Percentiles rank a stretch among this genome's conserved stretches.
Conservation (phyloP, 2,113 vertebrate genomes). For the Aviceda subcristata region DNA sequence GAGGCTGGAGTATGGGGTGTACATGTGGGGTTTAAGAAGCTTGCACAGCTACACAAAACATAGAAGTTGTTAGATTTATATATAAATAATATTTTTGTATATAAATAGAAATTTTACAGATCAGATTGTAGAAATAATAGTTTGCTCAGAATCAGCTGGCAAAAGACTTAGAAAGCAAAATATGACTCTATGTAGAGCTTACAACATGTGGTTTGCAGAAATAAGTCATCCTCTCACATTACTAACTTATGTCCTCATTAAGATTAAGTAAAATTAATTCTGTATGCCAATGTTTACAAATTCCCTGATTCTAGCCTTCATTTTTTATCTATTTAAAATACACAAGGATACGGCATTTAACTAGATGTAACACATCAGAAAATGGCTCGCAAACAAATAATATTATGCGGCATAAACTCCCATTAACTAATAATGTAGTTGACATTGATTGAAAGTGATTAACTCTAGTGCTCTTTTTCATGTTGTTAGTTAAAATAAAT, state of each 20-base stretch:
- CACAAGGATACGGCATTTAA: conserved; percentile 73
- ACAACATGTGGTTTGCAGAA: not conserved
- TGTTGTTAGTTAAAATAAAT: conserved; percentile 80
- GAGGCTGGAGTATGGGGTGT: not conserved
- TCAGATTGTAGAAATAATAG: not conserved
- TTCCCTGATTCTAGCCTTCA: conserved; percentile 64
- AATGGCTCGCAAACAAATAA: conserved; percentile 75
- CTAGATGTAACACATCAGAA: conserved; percentile 77
- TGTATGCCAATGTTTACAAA: conserved; percentile 40
- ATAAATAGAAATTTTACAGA: not conserved
- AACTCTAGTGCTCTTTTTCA: conserved; percentile 74
- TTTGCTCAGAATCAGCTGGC: not conserved
- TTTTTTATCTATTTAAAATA: conserved; percentile 69
- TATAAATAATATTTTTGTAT: not conserved
- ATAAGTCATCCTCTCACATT: not conserved
- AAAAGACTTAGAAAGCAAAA: not conserved
- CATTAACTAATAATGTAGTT: conserved; percentile 78
- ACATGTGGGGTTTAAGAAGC: not conserved
- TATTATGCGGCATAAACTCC: conserved; percentile 76
- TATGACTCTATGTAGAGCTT: not conserved
- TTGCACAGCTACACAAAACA: not conserved
- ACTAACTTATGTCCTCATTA: not conserved
- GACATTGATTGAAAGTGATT: conserved; percentile 83
- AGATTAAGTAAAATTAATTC: conserved; percentile 59
- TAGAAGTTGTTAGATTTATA: not conserved